Conservation (phyloP, 2,797 vertebrate genomes). For the Arctocebus calabarensis region DNA sequence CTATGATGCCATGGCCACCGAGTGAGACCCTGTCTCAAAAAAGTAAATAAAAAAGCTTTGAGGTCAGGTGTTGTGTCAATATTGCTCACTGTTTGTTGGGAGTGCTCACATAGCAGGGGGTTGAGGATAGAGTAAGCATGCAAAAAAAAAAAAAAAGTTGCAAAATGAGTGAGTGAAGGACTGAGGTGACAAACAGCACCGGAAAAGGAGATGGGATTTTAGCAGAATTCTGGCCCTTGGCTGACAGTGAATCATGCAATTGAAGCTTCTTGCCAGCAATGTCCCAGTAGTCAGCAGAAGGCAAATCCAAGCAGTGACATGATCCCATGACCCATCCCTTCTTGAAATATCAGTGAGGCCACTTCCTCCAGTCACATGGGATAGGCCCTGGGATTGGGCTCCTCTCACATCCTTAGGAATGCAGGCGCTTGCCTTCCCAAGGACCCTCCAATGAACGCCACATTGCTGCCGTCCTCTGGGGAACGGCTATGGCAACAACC, state of each 20-base stretch:
- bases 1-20: too few relatives aligned
- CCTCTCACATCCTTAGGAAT: constrained; percentile 76
- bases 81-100: neutral
- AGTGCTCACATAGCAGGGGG: neutral
- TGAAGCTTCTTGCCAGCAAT: neutral
- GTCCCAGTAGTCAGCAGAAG: neutral
- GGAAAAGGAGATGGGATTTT: neutral
- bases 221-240: neutral
- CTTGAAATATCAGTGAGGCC: constrained; percentile 63
- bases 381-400: constrained; percentile 54
- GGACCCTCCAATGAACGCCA: constrained; percentile 74
- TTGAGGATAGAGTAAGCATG: accelerated
- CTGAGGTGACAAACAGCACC: neutral
- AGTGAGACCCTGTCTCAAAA: too few relatives aligned
- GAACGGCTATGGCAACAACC: constrained; percentile 81
- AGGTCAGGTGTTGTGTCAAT: neutral
- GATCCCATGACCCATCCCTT: constrained; percentile 20
- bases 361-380: neutral
- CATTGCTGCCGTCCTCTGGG: constrained; percentile 75
- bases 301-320: neutral
- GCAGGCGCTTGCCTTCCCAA: constrained; percentile 79
- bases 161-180: accelerated
- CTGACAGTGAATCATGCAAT: neutral
- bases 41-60: too few relatives aligned
- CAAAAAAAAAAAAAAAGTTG: too few relatives aligned